These are phyloP conservation scores for Morone chrysops DNA, from an alignment of 2,113 vertebrate genomes.

Conservation along the genomic window DNA sequence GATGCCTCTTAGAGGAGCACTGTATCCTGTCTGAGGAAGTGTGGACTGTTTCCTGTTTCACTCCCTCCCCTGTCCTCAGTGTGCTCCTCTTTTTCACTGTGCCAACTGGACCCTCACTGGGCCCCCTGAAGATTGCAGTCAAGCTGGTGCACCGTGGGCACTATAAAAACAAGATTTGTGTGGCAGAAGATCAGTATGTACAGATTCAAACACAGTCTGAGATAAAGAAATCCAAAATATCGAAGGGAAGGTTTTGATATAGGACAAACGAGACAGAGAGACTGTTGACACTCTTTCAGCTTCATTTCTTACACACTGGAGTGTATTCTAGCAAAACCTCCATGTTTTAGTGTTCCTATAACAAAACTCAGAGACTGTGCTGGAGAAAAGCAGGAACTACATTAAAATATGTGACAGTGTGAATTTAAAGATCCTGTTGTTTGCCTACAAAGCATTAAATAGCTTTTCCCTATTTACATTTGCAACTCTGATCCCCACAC, in stretches of 20 bases:
- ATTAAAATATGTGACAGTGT: not conserved
- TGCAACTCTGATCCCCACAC: not conserved
- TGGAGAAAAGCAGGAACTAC: not conserved
- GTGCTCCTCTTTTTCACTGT: slow-evolving; percentile 53
- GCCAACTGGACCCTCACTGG: slow-evolving; percentile 56
- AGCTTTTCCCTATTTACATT: not conserved
- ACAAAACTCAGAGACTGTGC: not conserved
- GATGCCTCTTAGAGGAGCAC: slow-evolving; percentile 79
- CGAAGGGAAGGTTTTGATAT: not conserved
- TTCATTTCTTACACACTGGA: not conserved
- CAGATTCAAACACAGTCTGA: not conserved
- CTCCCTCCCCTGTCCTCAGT: slow-evolving; percentile 51
- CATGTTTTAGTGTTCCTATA: not conserved
- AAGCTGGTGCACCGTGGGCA: not conserved
- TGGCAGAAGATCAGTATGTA: not conserved
- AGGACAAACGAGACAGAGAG: not conserved
- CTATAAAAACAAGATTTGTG: not conserved
- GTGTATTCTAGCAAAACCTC: not conserved
- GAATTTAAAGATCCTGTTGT: not conserved
- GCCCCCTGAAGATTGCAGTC: slow-evolving; percentile 30
- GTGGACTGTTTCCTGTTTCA: slow-evolving; percentile 78
- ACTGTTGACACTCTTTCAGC: not conserved
- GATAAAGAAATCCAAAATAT: not conserved
- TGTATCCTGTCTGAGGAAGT: slow-evolving; percentile 84
- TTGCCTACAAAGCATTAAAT: not conserved